Conservation (phyloP, 2,888 invertebrate genomes). For the Diploptera punctata region DNA sequence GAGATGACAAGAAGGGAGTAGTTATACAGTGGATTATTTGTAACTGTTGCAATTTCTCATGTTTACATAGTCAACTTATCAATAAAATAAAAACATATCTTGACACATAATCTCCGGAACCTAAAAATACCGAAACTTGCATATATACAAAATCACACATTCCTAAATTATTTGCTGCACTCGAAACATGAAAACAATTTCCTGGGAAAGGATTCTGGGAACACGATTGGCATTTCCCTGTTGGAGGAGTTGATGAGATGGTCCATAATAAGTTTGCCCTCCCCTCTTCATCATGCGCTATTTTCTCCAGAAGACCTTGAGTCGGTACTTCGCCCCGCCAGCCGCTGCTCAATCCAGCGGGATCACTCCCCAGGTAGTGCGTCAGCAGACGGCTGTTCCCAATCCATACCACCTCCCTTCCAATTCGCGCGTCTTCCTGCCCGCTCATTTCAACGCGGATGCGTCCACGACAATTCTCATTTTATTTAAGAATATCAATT, state of each 20-base stretch:
- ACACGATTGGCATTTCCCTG: constrained; percentile 24
- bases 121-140: no score
- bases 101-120: no score
- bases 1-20: no score
- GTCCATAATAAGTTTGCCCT: neutral
- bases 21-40: no score
- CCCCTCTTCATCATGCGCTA: neutral
- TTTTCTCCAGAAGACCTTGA: constrained; percentile 34
- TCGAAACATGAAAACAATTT: neutral
- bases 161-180: neutral
- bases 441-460: no score
- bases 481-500: no score
- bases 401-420: neutral
- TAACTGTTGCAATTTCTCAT: no score
- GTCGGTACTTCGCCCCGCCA: constrained; percentile 37
- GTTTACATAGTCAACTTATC: no score
- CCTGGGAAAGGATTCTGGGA: neutral
- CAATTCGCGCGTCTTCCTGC: constrained; percentile 3
- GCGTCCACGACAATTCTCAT: no score
- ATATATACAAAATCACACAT: no score
- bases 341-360: constrained; percentile 24
- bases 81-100: no score
- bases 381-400: constrained; percentile 29
- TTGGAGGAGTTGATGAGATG: constrained; percentile 2
- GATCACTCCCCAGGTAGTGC: constrained; percentile 32